Evolutionary conservation across 2,888 invertebrate genomes (phyloP), one percentile per base, ranked within the genome.

Genomic region (Biston betularia): DNA sequence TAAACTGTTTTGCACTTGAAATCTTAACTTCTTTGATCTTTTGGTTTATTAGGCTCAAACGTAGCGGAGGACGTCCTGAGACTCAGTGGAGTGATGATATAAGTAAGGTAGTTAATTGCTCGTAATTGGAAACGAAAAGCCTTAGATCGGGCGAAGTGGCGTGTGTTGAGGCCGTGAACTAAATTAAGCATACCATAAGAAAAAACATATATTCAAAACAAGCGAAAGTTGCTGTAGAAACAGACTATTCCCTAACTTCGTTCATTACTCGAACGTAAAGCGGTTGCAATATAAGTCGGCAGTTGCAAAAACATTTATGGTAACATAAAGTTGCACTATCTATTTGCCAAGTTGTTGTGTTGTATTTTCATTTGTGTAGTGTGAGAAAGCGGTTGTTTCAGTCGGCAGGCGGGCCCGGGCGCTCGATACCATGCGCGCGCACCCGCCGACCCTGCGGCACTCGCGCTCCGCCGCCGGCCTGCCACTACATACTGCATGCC

Each of bases 391-490:
- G 58, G 68, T 65, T 69, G 64, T 65, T 66, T 67, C 69, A 67
- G 71, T 57, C 65, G 61, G 72, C 74, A 11, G 48, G 71, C 76
- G 75, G 78, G 70, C 67, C 58, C 73, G 71, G 68, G 69, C 78
- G 88, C 80, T 89, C 90, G 85, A 90, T 90, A 89, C 69, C 72
- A 8, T 88, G 90, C 90, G 90, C 90, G 90, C 90, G 89, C 89
- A 89, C 71, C 6, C 33, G 42, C 14, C 34, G n/a, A 12, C 76
- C 77, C 67, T 71, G 70, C 80, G 79, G 77, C 82, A 80, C 76
- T 81, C 79, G 73, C 77, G 78, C 72, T 69, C 67, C 67, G 61
- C 72, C 70, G 65, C 71, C 67, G 69, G 66, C 63, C 68, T 52
- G 55, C n/a, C 44, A n/a, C 15, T 8, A 46, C 35, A 54, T 57